These are phyloP conservation scores for Dicaeum eximium DNA, from an alignment of 2,113 vertebrate genomes.

Conservation along the genomic window DNA sequence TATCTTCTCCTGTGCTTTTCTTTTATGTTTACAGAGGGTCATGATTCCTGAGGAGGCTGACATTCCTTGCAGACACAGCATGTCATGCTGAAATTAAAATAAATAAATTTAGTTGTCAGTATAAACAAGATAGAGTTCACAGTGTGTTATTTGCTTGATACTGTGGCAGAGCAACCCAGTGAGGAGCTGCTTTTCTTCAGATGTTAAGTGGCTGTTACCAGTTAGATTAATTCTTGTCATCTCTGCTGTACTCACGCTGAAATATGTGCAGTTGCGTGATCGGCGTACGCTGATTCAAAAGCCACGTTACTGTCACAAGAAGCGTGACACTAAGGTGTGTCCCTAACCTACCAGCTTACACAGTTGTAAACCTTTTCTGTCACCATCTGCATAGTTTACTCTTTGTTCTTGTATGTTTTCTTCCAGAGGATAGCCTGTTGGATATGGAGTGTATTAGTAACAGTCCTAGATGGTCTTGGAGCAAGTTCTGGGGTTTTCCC, in stretches of 20 bases:
- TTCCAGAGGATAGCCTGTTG: neutral
- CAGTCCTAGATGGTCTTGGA: neutral
- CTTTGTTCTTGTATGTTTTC: neutral
- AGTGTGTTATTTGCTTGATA: neutral
- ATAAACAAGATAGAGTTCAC: constrained; percentile 17
- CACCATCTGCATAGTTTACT: rapidly evolving
- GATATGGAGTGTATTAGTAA: neutral
- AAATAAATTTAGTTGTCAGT: constrained; percentile 18
- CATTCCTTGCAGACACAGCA: neutral
- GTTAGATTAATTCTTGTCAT: neutral
- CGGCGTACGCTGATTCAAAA: rapidly evolving
- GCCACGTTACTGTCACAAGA: neutral
- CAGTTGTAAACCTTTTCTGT: neutral
- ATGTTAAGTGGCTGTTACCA: neutral
- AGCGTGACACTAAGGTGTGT: neutral
- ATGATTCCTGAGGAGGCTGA: neutral
- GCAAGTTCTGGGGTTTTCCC: neutral
- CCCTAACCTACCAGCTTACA: neutral
- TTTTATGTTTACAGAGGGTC: neutral
- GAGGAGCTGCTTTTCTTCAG: neutral
- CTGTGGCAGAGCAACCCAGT: neutral
- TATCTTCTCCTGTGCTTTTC: neutral
- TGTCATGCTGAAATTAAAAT: neutral
- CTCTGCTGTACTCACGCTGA: neutral
- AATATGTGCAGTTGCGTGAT: neutral